phyloP scores from a whole-genome alignment of 2,113 vertebrate genomes.

The Hippocampus barbouri region DNA sequence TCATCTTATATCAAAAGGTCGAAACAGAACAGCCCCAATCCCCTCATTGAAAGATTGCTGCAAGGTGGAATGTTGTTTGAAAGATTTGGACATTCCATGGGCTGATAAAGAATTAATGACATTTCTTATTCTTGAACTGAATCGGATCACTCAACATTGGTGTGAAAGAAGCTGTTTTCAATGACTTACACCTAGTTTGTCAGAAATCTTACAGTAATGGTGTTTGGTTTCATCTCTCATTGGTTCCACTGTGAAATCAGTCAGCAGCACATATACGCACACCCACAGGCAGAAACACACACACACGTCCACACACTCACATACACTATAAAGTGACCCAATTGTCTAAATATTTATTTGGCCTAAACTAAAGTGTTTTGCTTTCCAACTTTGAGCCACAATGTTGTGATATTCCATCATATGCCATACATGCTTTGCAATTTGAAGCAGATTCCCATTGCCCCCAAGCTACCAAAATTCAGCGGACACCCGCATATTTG shows the following conservation, averaged over 20 bases:
- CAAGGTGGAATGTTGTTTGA: conserved; percentile 14
- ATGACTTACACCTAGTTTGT: conserved; percentile 38
- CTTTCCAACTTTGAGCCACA: conserved; percentile 44
- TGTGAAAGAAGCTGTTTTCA: conserved; percentile 59
- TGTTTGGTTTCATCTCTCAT: conserved; percentile 10
- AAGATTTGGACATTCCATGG: conserved; percentile 26
- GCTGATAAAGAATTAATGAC: conserved; percentile 55
- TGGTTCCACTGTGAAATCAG: conserved; percentile 22
- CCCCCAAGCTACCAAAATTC: neutral
- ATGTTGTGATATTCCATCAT: conserved; percentile 42
- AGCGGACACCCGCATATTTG: too few relatives aligned
- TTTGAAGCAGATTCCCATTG: neutral
- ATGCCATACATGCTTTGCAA: too few relatives aligned
- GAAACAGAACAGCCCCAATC: conserved; percentile 30
- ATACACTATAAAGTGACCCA: conserved; percentile 30
- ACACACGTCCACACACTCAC: neutral
- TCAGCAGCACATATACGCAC: conserved; percentile 13
- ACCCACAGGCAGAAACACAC: neutral
- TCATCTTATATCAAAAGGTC: conserved; percentile 39
- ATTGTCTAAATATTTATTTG: conserved; percentile 53
- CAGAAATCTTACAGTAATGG: conserved; percentile 21
- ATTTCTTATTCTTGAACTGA: conserved; percentile 34
- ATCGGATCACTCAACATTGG: conserved; percentile 34
- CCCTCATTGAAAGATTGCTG: conserved; percentile 23
- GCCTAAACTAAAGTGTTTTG: conserved; percentile 39